Evolutionary conservation across 1,140 invertebrate species (phyloP).

Genomic region (Brachystomella parvula): DNA sequence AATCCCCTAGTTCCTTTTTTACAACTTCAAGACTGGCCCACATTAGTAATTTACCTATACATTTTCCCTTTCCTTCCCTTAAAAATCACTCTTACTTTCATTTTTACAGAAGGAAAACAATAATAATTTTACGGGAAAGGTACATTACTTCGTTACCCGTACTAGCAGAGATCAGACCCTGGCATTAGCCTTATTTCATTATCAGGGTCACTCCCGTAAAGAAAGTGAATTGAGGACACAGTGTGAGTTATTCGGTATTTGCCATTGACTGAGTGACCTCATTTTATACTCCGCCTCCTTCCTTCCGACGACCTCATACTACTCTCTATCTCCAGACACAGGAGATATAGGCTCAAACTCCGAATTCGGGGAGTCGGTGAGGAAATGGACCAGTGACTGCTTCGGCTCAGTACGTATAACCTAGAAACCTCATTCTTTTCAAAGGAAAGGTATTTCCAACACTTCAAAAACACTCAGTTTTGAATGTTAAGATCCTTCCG

Average conservation of each 20-base stretch:
- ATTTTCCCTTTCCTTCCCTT: constrained; percentile 1
- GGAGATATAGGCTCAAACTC: too few species aligned
- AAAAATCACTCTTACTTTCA: not conserved
- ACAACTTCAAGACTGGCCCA: constrained; percentile 7
- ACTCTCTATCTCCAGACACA: not conserved
- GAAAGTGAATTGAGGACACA: not conserved
- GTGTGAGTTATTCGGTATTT: not conserved
- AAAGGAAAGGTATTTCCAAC: not conserved
- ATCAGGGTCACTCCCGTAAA: not conserved
- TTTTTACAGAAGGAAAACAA: not conserved
- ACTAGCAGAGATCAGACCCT: not conserved
- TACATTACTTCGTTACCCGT: not conserved
- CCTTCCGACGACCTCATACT: not conserved
- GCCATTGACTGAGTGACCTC: constrained; percentile 11
- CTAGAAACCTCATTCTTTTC: constrained; percentile 3
- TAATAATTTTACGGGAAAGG: not conserved
- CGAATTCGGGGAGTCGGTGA: constrained; percentile 10
- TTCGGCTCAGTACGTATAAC: constrained; percentile 3
- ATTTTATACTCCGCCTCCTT: not conserved
- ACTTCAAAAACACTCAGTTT: not conserved
- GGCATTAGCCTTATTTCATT: constrained; percentile 8
- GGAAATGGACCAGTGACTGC: constrained; percentile 8
- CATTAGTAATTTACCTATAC: too few species aligned
- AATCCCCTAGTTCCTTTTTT: not conserved
- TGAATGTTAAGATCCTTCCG: not conserved